phyloP scores from a whole-genome alignment of 35 echinoderm and acorn worm genomes.

The Ophiothrix spiculata region DNA sequence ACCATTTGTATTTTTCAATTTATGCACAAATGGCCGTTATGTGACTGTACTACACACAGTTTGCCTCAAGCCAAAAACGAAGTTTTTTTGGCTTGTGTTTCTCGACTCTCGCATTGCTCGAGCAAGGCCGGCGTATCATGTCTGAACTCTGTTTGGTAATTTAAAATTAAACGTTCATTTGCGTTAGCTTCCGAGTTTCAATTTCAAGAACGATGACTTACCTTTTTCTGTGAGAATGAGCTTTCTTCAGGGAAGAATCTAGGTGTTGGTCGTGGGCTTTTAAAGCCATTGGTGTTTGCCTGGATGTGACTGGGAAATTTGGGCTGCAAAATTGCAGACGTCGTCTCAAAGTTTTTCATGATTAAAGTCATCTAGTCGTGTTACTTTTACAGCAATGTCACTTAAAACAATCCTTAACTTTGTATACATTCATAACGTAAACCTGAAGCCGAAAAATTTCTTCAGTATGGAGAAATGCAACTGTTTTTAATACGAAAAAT shows the following conservation, averaged over 20 bases:
- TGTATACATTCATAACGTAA: too few species aligned
- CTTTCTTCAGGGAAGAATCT: constrained; percentile 76
- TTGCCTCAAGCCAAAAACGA: too few species aligned
- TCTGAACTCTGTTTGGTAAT: not conserved
- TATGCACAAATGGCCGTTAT: too few species aligned
- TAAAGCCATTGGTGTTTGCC: constrained; percentile 17
- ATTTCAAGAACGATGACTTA: not conserved
- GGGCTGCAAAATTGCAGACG: not conserved
- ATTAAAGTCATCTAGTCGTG: too few species aligned
- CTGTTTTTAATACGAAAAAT: not conserved
- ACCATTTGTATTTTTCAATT: too few species aligned
- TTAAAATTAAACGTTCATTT: not conserved
- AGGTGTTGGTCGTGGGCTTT: constrained; percentile 71
- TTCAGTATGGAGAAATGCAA: too few species aligned
- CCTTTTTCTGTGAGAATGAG: constrained; percentile 97
- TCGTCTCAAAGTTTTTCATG: not conserved
- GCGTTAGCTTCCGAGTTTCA: not conserved
- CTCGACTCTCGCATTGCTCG: not conserved
- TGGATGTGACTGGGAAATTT: not conserved
- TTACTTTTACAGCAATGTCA: too few species aligned
- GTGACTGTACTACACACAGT: too few species aligned
- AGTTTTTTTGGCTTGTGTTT: too few species aligned
- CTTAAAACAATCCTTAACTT: too few species aligned
- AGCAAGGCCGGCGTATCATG: not conserved
- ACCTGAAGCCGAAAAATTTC: too few species aligned